phyloP scores from a whole-genome alignment of 1,140 invertebrate species.

The Rhagoletis pomonella region DNA sequence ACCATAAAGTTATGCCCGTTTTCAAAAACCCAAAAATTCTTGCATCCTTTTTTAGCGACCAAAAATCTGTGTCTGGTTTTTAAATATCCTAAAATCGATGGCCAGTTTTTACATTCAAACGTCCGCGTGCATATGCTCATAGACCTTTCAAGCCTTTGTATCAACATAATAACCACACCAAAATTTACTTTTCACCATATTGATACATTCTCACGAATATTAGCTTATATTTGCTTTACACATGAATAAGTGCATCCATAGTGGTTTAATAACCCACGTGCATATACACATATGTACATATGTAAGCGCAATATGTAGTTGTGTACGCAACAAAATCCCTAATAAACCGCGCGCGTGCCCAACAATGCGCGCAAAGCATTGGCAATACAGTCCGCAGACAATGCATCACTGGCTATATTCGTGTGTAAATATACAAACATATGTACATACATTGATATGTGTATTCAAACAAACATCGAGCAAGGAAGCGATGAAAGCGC shows the following conservation, averaged over 20 bases:
- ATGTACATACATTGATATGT: neutral
- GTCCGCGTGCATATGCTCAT: too few species aligned
- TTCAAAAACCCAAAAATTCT: too few species aligned
- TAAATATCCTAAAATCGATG: too few species aligned
- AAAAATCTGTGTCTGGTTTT: too few species aligned
- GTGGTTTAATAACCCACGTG: neutral
- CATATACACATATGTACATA: neutral
- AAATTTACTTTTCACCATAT: neutral
- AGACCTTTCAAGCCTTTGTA: too few species aligned
- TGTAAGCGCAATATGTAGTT: neutral
- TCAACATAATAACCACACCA: too few species aligned
- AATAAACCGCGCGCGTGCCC: neutral
- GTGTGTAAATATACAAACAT: too few species aligned
- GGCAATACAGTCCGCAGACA: neutral
- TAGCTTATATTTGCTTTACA: neutral
- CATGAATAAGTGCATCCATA: neutral
- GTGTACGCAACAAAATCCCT: neutral
- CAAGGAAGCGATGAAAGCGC: too few species aligned
- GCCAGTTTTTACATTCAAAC: too few species aligned
- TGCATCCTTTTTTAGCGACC: too few species aligned
- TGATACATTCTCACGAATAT: constrained; percentile 8
- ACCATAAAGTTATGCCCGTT: too few species aligned
- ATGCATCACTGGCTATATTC: neutral
- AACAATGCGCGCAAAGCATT: neutral
- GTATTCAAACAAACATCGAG: too few species aligned